Percentiles rank a stretch among this genome's conserved stretches.
Evolutionary conservation across 2,888 invertebrate genomes (phyloP).

Genomic region (Chromoteleia sp.): DNA sequence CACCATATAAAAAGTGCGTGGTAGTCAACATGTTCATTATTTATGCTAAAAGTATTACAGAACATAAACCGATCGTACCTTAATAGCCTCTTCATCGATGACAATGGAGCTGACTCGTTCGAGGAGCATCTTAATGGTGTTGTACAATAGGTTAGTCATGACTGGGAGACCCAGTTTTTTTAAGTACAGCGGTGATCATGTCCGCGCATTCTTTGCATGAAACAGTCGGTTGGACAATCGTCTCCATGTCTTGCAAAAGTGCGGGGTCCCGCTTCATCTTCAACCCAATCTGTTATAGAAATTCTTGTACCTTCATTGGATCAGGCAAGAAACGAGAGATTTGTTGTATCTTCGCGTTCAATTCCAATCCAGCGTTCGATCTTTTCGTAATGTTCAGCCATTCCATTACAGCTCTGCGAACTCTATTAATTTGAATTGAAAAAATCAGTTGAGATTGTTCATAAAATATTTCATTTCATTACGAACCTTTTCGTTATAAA

Average conservation of each 20-base stretch:
- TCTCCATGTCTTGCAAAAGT: constrained; percentile 93
- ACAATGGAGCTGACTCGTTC: constrained; percentile 98
- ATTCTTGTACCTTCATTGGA: constrained; percentile 95
- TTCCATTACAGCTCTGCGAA: constrained; percentile 93
- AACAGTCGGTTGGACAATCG: constrained; percentile 94
- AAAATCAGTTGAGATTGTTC: too few species aligned
- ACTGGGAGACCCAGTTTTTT: constrained; percentile 97
- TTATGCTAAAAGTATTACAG: not conserved
- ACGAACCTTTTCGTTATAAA: not conserved
- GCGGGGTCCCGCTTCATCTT: constrained; percentile 91
- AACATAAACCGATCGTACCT: constrained; percentile 84
- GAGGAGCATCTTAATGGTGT: constrained; percentile 97
- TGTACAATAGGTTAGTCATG: constrained; percentile 97
- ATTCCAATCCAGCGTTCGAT: constrained; percentile 87
- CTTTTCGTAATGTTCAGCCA: constrained; percentile 94
- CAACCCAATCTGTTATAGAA: constrained; percentile 92
- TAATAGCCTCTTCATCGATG: constrained; percentile 95
- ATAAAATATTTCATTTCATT: constrained; percentile 11
- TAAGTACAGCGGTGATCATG: constrained; percentile 92
- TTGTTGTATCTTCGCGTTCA: constrained; percentile 88
- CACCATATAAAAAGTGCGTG: too few species aligned
- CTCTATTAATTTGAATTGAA: too few species aligned
- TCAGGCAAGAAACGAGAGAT: constrained; percentile 93
- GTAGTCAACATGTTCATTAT: too few species aligned
- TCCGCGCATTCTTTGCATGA: constrained; percentile 97